Base-by-base conservation (phyloP, 2,797 vertebrate species). In the Tokudaia tokunoshimensis region DNA sequence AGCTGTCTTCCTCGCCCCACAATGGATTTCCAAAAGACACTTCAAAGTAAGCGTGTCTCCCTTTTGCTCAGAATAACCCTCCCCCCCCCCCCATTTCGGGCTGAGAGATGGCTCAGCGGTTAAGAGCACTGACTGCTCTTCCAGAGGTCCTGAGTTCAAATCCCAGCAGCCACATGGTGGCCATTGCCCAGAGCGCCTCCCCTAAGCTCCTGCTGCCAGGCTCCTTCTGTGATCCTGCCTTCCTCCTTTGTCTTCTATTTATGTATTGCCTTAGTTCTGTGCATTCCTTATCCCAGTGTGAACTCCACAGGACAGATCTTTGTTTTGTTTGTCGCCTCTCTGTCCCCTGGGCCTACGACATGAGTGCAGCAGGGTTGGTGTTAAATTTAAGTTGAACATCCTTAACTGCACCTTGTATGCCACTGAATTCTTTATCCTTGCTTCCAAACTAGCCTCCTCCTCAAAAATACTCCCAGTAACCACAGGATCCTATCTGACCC, bases 381-480 rank as follows among this genome's bases (percentile, higher is more conserved):
- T 67, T 80, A 17, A 91, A 44, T 80, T 92, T 91, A 83, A 80
- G 47, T 19, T 89, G 34, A 81, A 81, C 34, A 57, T 22, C 44
- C 13, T 78, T 78, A 50, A 50, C 44, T 50, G 14, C 26, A 50
- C 75, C 26, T 31, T 26, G 61, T 72, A 70, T 34, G 61, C 84
- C 52, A 86, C 37, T 78, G 26, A 95, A 92, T 87, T 93, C 24
- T 91, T 79, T 87, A 1, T 50, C 74, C 29, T 85, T 61, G 14
- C 37, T 13, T 79, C n/a, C 61, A 85, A 59, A 88, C 57, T 72
- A 89, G 52, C 24, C 52, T 22, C 20, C 78, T 41, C 81, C 89
- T 85, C 59, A 47, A 92, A 94, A 83, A 86, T n/a, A 89, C 15
- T 50, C 34, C 2, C 75, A 80, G 82, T 50, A 96, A 26, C 41